Evolutionary conservation across 2,113 vertebrate genomes (phyloP), one percentile per base, ranked within the genome.

Genomic region (Jaculus jaculus): DNA sequence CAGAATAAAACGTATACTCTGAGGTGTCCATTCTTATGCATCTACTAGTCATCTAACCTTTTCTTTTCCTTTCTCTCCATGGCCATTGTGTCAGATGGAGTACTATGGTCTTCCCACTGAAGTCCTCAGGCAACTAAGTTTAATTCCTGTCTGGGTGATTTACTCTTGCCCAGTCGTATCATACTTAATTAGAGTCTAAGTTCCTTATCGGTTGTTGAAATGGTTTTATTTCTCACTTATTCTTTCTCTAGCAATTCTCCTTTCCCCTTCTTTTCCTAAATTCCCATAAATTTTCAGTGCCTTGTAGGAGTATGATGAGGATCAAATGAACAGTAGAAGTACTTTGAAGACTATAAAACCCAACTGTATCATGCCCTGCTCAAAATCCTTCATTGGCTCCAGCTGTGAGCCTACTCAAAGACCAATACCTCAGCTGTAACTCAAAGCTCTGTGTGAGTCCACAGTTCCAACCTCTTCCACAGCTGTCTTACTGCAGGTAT

Each of bases 101-200:
- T 58, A 63, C 79, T 86, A 30, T 28, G 12, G 68, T 32, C 26
- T 28, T 78, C 34, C 65, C 58, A 72, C 60, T 85, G n/a, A 5
- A 85, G n/a, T 75, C 34, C 85, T 88, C 6, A 15, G 24, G 37
- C 37, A 81, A 39, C 32, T n/a, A 30, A 24, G 9, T 77, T 94
- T 73, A 77, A 83, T 66, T 92, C n/a, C 24, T 63, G 1, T 69
- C 21, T 3, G 47, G 54, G 61, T 78, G 39, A 54, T 37, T 65
- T 21, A 75, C 54, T 28, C 47, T 77, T 68, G 73, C 23, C 26
- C 9, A 66, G 42, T 66, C 68, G 13, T 65, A 71, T 16, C 84
- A 63, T 79, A 66, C 32, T 86, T 93, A 66, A 58, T 92, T 90
- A 68, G 61, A 80, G 71, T 83, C 42, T 80, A 68, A 74, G 32